Evolutionary conservation across 2,113 vertebrate species (phyloP).

Genomic region (Electrona antarctica): DNA sequence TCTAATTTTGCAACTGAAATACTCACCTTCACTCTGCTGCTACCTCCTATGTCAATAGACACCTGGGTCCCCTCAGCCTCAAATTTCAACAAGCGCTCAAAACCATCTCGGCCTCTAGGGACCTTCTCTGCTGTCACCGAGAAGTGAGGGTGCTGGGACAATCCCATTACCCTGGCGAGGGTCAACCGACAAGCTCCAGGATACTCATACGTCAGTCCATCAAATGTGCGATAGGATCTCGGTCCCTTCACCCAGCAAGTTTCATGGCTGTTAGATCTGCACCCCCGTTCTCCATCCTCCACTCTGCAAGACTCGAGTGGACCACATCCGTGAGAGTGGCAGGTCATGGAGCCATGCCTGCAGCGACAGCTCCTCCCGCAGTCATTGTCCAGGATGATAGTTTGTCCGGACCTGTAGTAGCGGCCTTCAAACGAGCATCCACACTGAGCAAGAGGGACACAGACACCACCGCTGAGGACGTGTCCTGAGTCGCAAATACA

Average conservation of each 20-base stretch:
- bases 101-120: conserved; percentile 36
- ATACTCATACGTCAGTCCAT: conserved; percentile 62
- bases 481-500: no score
- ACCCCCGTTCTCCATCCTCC: conserved; percentile 47
- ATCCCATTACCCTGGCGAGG: conserved; percentile 53
- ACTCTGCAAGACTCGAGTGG: conserved; percentile 47
- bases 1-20: no score
- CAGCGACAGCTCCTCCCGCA: conserved; percentile 68
- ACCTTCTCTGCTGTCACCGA: conserved; percentile 56
- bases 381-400: no score
- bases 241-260: conserved; percentile 61
- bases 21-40: no score
- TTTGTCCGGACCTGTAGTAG: no score
- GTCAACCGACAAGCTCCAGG: conserved; percentile 62
- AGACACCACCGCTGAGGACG: no score
- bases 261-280: conserved; percentile 43
- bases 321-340: conserved; percentile 45
- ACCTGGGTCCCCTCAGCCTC: conserved; percentile 41
- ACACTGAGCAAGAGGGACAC: no score
- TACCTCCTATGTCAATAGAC: no score
- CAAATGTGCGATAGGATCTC: conserved; percentile 65
- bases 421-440: no score
- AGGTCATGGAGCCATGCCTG: conserved; percentile 48
- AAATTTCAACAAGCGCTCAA: conserved; percentile 44
- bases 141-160: conserved; percentile 39